Base-by-base conservation (phyloP, 2,113 vertebrate species). In the Coreoperca whiteheadi region DNA sequence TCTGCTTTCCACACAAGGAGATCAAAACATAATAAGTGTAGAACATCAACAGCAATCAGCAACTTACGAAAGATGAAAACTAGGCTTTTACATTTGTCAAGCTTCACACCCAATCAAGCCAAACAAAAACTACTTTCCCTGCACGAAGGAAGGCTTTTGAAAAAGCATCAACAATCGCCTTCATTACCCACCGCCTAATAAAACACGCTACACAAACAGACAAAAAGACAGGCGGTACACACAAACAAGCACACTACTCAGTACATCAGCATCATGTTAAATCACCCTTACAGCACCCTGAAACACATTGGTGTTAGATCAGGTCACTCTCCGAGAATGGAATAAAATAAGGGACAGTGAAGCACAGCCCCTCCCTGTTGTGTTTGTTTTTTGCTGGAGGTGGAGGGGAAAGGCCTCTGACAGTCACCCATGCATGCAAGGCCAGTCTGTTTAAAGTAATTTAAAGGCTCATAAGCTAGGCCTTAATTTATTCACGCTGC, bases 401-500 rank as follows among this genome's bases (percentile, higher is more conserved):
- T 87, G 84, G 46, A 77, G 67, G 59, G 71, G 67, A 83, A 60
- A 64, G 82, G 79, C 74, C 67, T 72, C 75, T 18, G 82, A 56
- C 43, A 48, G 67, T 72, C 91, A 91, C 9, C 89, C 91, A 89
- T 88, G 90, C 89, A 67, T 93, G 91, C 83, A 61, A 71, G 74
- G 76, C 81, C 91, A 77, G 88, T 93, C 91, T 93, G 91, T 77
- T 93, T n/a, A n/a, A n/a, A n/a, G 82, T 76, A 83, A 91, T 93
- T 91, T 92, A 85, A 89, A 89, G 83, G 82, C 87, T 91, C 80
- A 92, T 93, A 91, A 90, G 85, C 87, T 71, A 10, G 61, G 43
- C 61, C 84, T 74, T 82, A 77, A 88, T 92, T 81, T 76, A 74
- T 57, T 81, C 76, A 67, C 32, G 14, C 43, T 54, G 86, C 57